Base-by-base conservation (phyloP, 1,140 invertebrate species). In the Solen grandis region DNA sequence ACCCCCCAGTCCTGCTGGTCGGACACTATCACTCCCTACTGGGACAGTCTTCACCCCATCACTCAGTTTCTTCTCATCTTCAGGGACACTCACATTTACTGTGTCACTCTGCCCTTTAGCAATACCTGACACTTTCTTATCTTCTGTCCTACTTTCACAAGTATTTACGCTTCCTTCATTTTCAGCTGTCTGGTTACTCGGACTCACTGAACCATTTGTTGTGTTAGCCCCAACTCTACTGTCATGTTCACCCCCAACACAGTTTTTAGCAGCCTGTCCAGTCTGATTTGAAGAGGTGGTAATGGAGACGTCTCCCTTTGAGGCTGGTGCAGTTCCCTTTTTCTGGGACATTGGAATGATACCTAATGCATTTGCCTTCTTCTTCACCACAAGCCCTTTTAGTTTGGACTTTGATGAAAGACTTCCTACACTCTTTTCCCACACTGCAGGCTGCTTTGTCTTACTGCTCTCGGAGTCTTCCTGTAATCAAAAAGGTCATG, bases 341-440 rank as follows among this genome's bases (percentile, higher is more conserved):
- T 10, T 46, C 41, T 19, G 8, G 8, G 41, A 10, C 41, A 46
- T 19, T 46, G 19, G 41, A 46, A 10, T 46, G 8, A 10, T 10
- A 46, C 41, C 19, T 19, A 8, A 10, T 46, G 19, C 19, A 10
- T 46, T 46, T n/a, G 73, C 36, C 46, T 82, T 86, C 66, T 84
- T 86, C 57, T 81, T 85, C 29, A 78, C 77, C 10, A 83, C 70
- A 25, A 87, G 63, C 8, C 73, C 63, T 46, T 78, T 63, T 25
- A 87, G 63, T 41, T 54, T 63, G n/a, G 70, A 66, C 33, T 80
- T 84, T 10, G 79, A 81, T 31, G 84, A 81, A 8, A 87, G 46
- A 31, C 70, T 52, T 35, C 86, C 86, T 19, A 85, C 84, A 84
- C 86, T 87, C 46, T 73, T 93, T 93, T 72, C 94, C 93, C 82